These are phyloP conservation scores for Petrocephalus sullivani DNA, from an alignment of 2,797 vertebrate genomes.

Conservation along the genomic window DNA sequence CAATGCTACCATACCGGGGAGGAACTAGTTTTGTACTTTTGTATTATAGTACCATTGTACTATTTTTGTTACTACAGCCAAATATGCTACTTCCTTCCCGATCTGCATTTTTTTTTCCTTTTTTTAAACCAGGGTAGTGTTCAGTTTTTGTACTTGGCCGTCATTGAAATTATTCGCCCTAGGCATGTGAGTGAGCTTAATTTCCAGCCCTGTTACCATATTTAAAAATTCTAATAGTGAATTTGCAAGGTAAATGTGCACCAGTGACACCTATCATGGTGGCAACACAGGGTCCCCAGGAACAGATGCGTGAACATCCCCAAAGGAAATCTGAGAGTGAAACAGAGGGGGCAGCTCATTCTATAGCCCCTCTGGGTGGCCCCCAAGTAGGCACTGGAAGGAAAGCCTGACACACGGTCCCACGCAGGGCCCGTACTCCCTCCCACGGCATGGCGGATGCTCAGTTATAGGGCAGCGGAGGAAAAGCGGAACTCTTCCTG, in stretches of 20 bases:
- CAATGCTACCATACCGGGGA: not conserved
- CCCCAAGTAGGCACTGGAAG: not conserved
- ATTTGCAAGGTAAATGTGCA: not conserved
- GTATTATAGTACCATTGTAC: not conserved
- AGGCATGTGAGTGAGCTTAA: not conserved
- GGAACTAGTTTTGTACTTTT: not conserved
- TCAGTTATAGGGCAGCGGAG: not conserved
- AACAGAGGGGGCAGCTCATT: not conserved
- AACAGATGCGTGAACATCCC: not conserved
- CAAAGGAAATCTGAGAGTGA: not conserved
- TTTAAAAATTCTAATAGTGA: not conserved
- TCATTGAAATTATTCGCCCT: not conserved
- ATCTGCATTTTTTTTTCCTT: not conserved
- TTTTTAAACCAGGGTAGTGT: not conserved
- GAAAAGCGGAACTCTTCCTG: not conserved
- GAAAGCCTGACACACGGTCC: not conserved
- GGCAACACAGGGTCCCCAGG: not conserved
- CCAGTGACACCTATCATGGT: not conserved
- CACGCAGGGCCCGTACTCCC: not conserved
- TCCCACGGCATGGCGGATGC: not conserved
- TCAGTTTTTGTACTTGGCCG: not conserved
- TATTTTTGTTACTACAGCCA: not conserved
- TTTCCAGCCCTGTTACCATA: not conserved
- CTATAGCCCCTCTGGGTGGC: not conserved
- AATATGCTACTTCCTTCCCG: not conserved